Percentiles rank a stretch among this genome's conserved stretches.
phyloP scores from a whole-genome alignment of 2,888 invertebrate genomes.

The Dryobota labecula region DNA sequence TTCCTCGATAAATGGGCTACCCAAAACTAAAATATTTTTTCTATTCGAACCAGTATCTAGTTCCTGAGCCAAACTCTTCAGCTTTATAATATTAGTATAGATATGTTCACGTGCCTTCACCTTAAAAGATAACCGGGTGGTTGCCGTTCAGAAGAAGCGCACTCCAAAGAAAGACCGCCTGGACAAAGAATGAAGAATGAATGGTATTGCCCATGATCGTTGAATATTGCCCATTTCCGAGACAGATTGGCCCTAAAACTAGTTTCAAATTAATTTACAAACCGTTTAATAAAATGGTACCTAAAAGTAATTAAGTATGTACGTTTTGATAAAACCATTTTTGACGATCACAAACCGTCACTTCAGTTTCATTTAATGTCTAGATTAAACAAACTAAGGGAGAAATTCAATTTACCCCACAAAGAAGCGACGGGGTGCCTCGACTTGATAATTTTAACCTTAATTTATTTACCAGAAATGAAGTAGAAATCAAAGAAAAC shows the following conservation, averaged over 20 bases:
- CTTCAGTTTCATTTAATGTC: conserved; percentile 56
- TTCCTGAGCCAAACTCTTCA: too few species aligned
- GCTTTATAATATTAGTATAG: too few species aligned
- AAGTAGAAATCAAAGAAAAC: conserved; percentile 57
- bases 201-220: too few species aligned
- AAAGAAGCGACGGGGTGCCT: conserved; percentile 72
- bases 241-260: not conserved
- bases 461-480: conserved; percentile 67
- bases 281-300: not conserved
- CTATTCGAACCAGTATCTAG: too few species aligned
- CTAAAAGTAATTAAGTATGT: conserved; percentile 3
- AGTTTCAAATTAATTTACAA: not conserved
- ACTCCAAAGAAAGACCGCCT: too few species aligned
- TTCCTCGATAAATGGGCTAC: too few species aligned
- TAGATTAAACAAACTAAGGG: conserved; percentile 78
- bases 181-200: too few species aligned
- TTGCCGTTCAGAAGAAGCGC: too few species aligned
- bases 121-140: too few species aligned
- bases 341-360: not conserved
- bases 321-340: conserved; percentile 4
- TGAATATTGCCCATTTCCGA: not conserved
- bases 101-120: too few species aligned
- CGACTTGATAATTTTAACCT: conserved; percentile 73
- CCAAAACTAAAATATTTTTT: too few species aligned
- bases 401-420: conserved; percentile 80